Conservation (phyloP, 2,113 vertebrate genomes). For the Cariama cristata region DNA sequence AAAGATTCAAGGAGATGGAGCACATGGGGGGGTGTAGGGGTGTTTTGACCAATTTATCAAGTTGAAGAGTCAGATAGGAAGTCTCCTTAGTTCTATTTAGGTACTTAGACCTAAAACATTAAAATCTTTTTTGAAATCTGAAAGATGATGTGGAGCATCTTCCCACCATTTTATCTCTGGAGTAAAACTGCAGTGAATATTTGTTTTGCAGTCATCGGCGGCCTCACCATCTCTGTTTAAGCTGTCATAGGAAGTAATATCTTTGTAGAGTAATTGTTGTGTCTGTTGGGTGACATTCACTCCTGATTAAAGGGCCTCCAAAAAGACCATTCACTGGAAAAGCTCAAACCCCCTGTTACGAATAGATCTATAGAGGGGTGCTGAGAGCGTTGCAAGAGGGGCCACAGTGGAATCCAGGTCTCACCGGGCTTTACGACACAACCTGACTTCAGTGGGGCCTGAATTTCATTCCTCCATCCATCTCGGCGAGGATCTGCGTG, state of each 20-base stretch:
- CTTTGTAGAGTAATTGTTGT: not conserved
- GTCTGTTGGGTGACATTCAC: not conserved
- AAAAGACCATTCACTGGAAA: not conserved
- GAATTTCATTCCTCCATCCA: not conserved
- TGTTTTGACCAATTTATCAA: conserved; percentile 53
- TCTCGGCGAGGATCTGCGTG: not conserved
- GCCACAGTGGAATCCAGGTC: not conserved
- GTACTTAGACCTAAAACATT: not conserved
- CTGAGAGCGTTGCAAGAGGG: not conserved
- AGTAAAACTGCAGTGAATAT: not conserved
- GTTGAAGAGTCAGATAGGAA: conserved; percentile 33
- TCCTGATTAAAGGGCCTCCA: not conserved
- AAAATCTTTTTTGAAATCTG: not conserved
- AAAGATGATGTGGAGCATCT: not conserved
- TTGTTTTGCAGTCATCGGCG: not conserved
- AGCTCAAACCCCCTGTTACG: not conserved
- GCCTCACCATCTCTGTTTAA: not conserved
- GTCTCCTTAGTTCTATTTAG: not conserved
- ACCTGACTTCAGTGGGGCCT: not conserved
- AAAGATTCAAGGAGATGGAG: not conserved
- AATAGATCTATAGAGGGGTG: not conserved
- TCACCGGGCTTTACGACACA: not conserved
- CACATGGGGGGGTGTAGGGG: not conserved
- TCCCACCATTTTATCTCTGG: conserved; percentile 11
- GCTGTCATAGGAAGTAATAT: not conserved